Percentiles rank a stretch among this genome's conserved stretches.
phyloP scores from a whole-genome alignment of 2,888 invertebrate genomes.

The Platerodrilus igneus region DNA sequence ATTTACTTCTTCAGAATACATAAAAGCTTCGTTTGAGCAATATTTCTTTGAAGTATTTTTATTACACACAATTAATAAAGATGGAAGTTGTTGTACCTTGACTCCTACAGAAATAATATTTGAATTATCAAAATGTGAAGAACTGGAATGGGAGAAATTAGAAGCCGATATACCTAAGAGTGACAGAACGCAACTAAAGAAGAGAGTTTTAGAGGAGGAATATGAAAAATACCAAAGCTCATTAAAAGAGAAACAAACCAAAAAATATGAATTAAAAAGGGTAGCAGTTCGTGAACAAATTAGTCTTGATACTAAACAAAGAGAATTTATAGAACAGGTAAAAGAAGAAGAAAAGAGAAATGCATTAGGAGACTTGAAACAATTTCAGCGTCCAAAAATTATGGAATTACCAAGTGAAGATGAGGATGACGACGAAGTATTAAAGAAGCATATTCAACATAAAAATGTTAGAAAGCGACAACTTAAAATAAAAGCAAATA shows the following conservation, averaged over 20 bases:
- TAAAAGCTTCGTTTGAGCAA: slow-evolving; percentile 69
- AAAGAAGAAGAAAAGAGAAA: slow-evolving; percentile 58
- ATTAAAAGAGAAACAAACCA: slow-evolving; percentile 51
- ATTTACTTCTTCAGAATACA: slow-evolving; percentile 63
- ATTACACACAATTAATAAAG: slow-evolving; percentile 56
- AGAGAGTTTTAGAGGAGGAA: slow-evolving; percentile 54
- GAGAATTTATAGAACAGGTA: slow-evolving; percentile 59
- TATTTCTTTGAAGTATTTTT: slow-evolving; percentile 73
- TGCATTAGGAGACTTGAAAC: slow-evolving; percentile 59
- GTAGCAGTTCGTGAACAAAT: slow-evolving; percentile 59
- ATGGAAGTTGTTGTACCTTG: slow-evolving; percentile 61
- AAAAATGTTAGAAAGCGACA: background rate
- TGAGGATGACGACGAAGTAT: slow-evolving; percentile 15
- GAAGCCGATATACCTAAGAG: slow-evolving; percentile 55
- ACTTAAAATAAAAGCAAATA: slow-evolving; percentile 15
- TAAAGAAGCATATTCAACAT: too few species aligned
- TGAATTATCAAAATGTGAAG: slow-evolving; percentile 60
- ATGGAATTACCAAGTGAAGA: slow-evolving; percentile 24
- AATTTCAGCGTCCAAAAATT: slow-evolving; percentile 16
- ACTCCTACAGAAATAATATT: slow-evolving; percentile 60
- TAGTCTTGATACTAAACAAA: slow-evolving; percentile 54
- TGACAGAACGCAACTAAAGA: slow-evolving; percentile 55
- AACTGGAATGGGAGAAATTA: slow-evolving; percentile 55
- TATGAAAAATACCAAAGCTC: slow-evolving; percentile 55
- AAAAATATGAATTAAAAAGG: slow-evolving; percentile 54